Conservation (phyloP, 2,888 invertebrate species). For the Drosophila flavopinicola region DNA sequence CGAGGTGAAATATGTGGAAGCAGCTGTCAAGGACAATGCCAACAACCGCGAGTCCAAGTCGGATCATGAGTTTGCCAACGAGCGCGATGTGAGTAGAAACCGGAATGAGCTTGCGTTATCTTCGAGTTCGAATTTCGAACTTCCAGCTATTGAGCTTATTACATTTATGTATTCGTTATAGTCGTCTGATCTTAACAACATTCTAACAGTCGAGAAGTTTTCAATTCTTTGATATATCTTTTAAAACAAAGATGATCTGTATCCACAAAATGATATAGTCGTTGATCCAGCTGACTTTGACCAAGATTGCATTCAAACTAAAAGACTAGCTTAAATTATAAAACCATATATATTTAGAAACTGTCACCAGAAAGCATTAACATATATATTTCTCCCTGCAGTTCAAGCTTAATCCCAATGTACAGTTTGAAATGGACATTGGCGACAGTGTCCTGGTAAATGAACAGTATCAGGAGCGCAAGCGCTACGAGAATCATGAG, state of each 20-base stretch:
- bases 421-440: constrained; percentile 78
- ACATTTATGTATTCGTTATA: too few relatives aligned
- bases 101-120: too few relatives aligned
- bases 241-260: too few relatives aligned
- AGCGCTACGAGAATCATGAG: constrained; percentile 25
- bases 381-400: constrained; percentile 1
- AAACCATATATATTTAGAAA: not conserved
- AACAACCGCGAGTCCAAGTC: constrained; percentile 82
- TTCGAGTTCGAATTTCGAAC: too few relatives aligned
- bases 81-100: constrained; percentile 73
- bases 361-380: not conserved
- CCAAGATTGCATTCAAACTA: too few relatives aligned
- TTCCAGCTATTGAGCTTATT: too few relatives aligned
- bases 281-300: too few relatives aligned
- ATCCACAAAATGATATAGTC: too few relatives aligned
- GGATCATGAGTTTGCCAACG: constrained; percentile 81
- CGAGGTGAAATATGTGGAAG: constrained; percentile 81
- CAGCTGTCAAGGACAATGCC: constrained; percentile 48
- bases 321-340: too few relatives aligned
- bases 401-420: constrained; percentile 67
- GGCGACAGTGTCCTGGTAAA: constrained; percentile 64
- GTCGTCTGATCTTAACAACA: too few relatives aligned
- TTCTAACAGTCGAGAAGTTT: too few relatives aligned
- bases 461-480: constrained; percentile 33
- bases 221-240: too few relatives aligned